Base-by-base conservation (phyloP, 2,888 invertebrate species). In the Baccha elongata region DNA sequence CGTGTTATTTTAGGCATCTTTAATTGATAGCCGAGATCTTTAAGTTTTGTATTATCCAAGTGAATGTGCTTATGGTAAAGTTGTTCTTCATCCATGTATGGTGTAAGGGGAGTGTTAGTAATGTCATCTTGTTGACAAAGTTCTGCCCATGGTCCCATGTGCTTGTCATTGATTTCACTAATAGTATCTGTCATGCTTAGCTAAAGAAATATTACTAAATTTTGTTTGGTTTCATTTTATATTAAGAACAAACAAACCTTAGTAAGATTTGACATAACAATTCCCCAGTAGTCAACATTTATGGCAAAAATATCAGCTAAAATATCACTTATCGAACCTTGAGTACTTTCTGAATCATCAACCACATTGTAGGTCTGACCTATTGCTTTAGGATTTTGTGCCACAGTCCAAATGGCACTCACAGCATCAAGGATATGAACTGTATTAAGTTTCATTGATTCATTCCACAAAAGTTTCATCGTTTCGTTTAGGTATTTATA, bases 101-200 rank as follows among this genome's bases (percentile, higher is more conserved):
- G 98, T 79, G 96, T 96, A 0, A 98, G 92, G 1, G 98, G 98
- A 17, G 97, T 96, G 91, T 97, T 97, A 84, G 92, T 91, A 26
- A 98, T 93, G 48, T 92, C 92, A 89, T 96, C 94, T 84, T 92
- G 91, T 84, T 94, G 93, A 89, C 98, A 98, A 26, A 96, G 93
- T 88, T 95, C 95, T 0, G 97, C 97, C 98, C 98, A 98, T 15
- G 97, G 97, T 0, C 93, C 94, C 91, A 98, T 93, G 90, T 98
- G 98, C 89, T 97, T 97, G 91, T 98, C 98, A 90, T 98, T 98
- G 0, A 97, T 96, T 87, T 98, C 97, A 86, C 97, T 97, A 0
- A 96, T 95, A 4, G 96, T 94, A 7, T 93, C 93, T 1, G 93
- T 93, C 91, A 97, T 94, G 91, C 97, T 97, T 48, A 93, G 91